Evolutionary conservation across 64 coral and sea anemone genomes (phyloP), one percentile per base, ranked within the genome.

Genomic region (Anthopleura sola): DNA sequence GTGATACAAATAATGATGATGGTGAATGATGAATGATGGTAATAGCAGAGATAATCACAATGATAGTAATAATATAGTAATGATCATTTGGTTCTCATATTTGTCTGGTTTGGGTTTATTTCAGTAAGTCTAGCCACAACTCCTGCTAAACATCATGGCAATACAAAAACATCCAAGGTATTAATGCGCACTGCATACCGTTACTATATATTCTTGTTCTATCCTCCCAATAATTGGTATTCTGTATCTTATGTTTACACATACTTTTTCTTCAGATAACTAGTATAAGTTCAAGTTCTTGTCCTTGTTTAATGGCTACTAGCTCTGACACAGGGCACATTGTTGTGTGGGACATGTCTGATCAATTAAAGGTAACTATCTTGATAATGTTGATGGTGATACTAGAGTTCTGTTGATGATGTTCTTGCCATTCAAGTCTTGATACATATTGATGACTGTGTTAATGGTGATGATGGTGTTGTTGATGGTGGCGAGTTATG

Each of bases 301-400:
- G 90, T 79, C 69, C 87, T 39, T 83, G 91, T 92, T 87, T 92
- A 33, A 94, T 99, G 40, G 97, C 88, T 11, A 91, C 97, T 17
- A 86, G 86, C n/a, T 92, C 86, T 81, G 82, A 86, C 53, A 78
- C 82, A 53, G 97, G 97, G 12, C 90, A 90, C 29, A 83, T 99
- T 36, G 76, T 92, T 19, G 93, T 99, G 46, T 99, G 97, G 97
- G 90, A 99, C 60, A 75, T 99, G 11, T 74, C 84, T 87, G 97
- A 94, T 36, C 89, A 94, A 64, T 40, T 99, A 15, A 91, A 90
- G 97, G 97, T 99, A 66, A 54, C 15, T 14, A 17, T 38, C 60
- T 49, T 81, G 39, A 40, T 19, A 5, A 81, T 81, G 20, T 49
- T 81, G 34, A 7, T 29, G 79, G 6, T 21, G 40, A 82, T 44